Evolutionary conservation across 1,140 invertebrate species (phyloP), one percentile per base, ranked within the genome.

Genomic region (Eufriesea mexicana): DNA sequence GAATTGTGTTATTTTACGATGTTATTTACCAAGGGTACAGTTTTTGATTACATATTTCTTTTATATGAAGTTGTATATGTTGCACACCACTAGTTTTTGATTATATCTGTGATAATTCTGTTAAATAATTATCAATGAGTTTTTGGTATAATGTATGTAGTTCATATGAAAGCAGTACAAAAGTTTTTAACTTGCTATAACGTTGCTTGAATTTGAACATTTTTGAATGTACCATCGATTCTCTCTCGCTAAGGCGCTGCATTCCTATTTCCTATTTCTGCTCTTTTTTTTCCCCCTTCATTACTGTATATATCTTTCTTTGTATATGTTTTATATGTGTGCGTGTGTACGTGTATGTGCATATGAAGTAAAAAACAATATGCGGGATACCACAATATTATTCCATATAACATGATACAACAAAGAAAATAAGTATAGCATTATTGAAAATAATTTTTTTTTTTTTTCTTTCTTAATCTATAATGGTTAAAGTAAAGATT

Each of bases 221-320:
- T 54, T 62, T 20, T 35, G 35, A 64, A 74, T 23, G 47, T 74
- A 80, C 61, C 70, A 80, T 80, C 70, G 35, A 80, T 45, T 80
- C 78, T 80, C 59, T 80, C 70, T 80, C 70, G 70, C 35, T 54
- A 47, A 51, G 25, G 49, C 70, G 35, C 57, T 74, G 78, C 78
- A 80, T 80, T 80, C 78, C 78, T 64, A 80, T 54, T 80, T 61
- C 28, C 47, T 28, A 18, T 61, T 51, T 51, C 23, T 51, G 45
- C 68, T 59, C 62, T 16, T 59, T 51, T 47, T 16, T 57, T 20
- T n/a, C n/a, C n/a, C n/a, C n/a, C n/a, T 79, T 35, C 18, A 25
- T 72, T 61, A 59, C 35, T 35, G 35, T 23, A 42, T 80, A 59
- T 80, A 74, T 54, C 64, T 80, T 64, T n/a, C 23, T 79, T 72